Base-by-base conservation (phyloP, 2,113 vertebrate genomes). In the Halcyon senegalensis region DNA sequence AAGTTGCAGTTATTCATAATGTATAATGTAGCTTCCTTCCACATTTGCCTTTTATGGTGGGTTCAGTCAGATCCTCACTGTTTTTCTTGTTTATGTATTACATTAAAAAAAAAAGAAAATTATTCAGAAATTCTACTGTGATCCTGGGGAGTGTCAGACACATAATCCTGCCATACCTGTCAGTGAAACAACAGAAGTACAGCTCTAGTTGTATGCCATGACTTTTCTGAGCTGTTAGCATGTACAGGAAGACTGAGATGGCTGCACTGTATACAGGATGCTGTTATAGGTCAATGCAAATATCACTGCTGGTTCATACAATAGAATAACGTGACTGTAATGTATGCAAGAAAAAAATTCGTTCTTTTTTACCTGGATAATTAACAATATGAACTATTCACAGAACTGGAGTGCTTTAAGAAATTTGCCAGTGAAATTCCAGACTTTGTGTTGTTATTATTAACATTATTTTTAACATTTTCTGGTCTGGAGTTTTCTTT, bases 1-100 rank as follows among this genome's bases (percentile, higher is more conserved):
- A 63, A 94, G 88, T 1, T 94, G 44, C 70, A 93, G 56, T 90
- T 94, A 91, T 92, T 96, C 82, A 89, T 93, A 76, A 89, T 59
- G 44, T 74, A 81, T 94, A 93, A 96, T 60, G 30, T 59, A 89
- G 35, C 69, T 83, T 92, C 73, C 39, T 67, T 87, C 80, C 87
- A 89, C 39, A 56, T 94, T 91, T 95, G 7, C n/a, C 37, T 91
- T 90, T 81, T 83, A 66, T n/a, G 11, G 66, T 63, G 9, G 8
- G 25, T 91, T 94, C 59, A 92, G 74, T 82, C 50, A 66, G 24
- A 50, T 62, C 19, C 16, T 89, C 31, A 9, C 28, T 37, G 27
- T 10, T 83, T 90, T 92, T 51, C 44, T 60, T 77, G 18, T 73
- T 83, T 31, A 46, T 12, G 1, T 48, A 58, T 4, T 1, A 16